These are phyloP conservation scores for Chrysolina americana DNA, from an alignment of 2,888 invertebrate species.

Conservation along the genomic window DNA sequence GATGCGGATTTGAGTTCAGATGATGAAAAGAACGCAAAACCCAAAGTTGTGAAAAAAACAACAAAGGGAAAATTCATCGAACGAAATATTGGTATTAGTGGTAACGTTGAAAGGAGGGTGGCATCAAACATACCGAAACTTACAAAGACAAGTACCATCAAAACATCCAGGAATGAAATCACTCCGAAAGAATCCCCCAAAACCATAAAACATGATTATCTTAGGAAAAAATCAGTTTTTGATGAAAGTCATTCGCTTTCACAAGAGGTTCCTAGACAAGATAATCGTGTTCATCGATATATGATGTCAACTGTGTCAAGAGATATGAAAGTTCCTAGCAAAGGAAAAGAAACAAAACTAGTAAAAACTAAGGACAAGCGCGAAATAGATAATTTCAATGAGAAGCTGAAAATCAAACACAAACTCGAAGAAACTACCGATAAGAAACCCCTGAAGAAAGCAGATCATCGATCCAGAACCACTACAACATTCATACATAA, in stretches of 20 bases:
- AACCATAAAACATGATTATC: constrained; percentile 38
- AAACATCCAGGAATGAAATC: constrained; percentile 17
- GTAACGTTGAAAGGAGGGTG: background rate
- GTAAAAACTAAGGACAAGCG: constrained; percentile 61
- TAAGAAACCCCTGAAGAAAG: constrained; percentile 28
- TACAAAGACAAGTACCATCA: background rate
- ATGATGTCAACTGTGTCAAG: constrained; percentile 76
- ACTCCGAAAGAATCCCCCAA: too few relatives aligned
- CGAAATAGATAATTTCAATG: constrained; percentile 62
- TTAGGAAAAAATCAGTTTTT: constrained; percentile 43
- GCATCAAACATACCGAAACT: constrained; percentile 1
- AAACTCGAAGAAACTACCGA: constrained; percentile 43
- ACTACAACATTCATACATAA: constrained; percentile 57
- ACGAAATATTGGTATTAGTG: background rate
- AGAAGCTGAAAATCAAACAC: constrained; percentile 56
- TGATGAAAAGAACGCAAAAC: constrained; percentile 53
- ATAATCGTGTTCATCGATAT: constrained; percentile 69
- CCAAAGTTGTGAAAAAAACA: constrained; percentile 41
- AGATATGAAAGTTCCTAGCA: constrained; percentile 71
- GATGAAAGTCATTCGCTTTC: constrained; percentile 39
- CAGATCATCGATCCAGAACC: constrained; percentile 53
- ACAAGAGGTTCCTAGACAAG: constrained; percentile 57
- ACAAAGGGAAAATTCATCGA: constrained; percentile 13
- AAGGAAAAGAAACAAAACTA: constrained; percentile 37
- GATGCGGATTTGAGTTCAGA: constrained; percentile 65